phyloP scores from a whole-genome alignment of 2,797 vertebrate genomes.

The Hemitrygon akajei region DNA sequence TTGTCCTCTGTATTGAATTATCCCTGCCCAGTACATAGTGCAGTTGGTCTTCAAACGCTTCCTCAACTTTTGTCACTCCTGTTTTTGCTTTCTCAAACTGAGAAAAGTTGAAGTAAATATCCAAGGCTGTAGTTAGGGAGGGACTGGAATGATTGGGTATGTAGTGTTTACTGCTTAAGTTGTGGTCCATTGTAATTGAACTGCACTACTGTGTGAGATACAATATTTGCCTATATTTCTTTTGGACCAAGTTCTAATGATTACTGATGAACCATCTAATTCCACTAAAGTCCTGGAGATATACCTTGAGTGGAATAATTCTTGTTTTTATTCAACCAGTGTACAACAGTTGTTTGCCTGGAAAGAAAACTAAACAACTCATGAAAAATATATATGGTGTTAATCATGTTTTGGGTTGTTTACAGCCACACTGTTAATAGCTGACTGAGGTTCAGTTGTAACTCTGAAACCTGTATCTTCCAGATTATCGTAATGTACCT shows the following conservation, averaged over 20 bases:
- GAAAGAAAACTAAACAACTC: not conserved
- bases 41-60: too few species aligned
- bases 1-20: too few species aligned
- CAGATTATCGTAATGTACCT: conserved; percentile 85
- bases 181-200: not conserved
- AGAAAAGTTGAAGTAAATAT: not conserved
- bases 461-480: conserved; percentile 60
- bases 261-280: not conserved
- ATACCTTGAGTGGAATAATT: not conserved
- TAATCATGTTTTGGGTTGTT: conserved; percentile 20
- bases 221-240: not conserved
- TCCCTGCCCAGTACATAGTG: too few species aligned
- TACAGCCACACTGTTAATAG: not conserved
- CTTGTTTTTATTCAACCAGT: too few species aligned
- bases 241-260: not conserved
- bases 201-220: not conserved
- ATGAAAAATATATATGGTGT: not conserved
- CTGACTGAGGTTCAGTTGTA: conserved; percentile 46
- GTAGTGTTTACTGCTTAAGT: not conserved
- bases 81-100: not conserved
- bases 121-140: too few species aligned
- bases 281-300: not conserved
- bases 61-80: not conserved
- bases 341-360: not conserved
- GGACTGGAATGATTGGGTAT: not conserved